These are phyloP conservation scores for Meteorus cinctellus DNA, from an alignment of 2,888 invertebrate species.

Conservation along the genomic window DNA sequence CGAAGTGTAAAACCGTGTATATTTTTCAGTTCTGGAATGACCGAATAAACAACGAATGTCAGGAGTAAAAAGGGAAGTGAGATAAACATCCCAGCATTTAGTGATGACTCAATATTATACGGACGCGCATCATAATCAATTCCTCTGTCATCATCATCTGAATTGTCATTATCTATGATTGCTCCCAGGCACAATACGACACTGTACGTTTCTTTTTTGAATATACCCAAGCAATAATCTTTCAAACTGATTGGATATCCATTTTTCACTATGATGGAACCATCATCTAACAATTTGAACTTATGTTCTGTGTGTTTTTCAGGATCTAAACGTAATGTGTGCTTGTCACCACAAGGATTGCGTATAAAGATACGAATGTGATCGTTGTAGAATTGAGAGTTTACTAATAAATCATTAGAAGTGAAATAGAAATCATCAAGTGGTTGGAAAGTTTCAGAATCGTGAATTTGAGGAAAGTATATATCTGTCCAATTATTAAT, in stretches of 20 bases:
- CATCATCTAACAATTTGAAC: slow-evolving; percentile 57
- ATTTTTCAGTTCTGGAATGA: slow-evolving; percentile 66
- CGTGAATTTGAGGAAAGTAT: slow-evolving; percentile 55
- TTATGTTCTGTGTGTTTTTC: slow-evolving; percentile 24
- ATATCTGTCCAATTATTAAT: slow-evolving; percentile 15
- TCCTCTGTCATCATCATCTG: slow-evolving; percentile 2
- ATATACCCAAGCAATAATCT: slow-evolving; percentile 57
- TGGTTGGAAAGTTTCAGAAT: slow-evolving; percentile 39
- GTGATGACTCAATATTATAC: neutral
- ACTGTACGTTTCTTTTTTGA: slow-evolving; percentile 38
- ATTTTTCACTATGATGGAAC: slow-evolving; percentile 51
- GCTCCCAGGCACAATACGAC: slow-evolving; percentile 55
- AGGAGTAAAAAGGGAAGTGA: slow-evolving; percentile 66
- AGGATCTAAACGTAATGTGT: slow-evolving; percentile 52
- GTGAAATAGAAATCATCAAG: neutral
- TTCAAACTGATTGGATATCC: slow-evolving; percentile 19
- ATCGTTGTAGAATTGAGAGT: slow-evolving; percentile 5
- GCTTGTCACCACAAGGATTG: slow-evolving; percentile 53
- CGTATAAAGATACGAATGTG: slow-evolving; percentile 48
- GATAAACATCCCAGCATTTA: slow-evolving; percentile 60
- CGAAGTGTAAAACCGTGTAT: slow-evolving; percentile 68
- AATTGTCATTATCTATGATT: neutral
- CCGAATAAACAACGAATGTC: slow-evolving; percentile 66
- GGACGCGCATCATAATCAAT: neutral
- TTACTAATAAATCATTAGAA: neutral